Conservation (phyloP, 1,140 invertebrate species). For the Zaprionus camerounensis region DNA sequence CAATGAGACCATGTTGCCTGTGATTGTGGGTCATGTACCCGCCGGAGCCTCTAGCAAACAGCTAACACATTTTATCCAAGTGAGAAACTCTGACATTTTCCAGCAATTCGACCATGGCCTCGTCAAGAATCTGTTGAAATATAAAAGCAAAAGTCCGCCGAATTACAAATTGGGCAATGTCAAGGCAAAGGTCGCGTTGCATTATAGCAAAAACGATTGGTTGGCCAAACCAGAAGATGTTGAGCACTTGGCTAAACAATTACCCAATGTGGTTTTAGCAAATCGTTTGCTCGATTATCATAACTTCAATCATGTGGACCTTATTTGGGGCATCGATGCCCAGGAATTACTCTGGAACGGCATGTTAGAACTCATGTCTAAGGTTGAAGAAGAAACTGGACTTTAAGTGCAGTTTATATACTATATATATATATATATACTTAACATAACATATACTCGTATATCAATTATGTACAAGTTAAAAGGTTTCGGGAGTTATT, state of each 20-base stretch:
- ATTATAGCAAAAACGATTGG: conserved; percentile 23
- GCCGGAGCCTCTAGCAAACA: neutral
- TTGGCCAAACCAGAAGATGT: neutral
- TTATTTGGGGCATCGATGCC: conserved; percentile 85
- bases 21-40: conserved; percentile 6
- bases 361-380: conserved; percentile 81
- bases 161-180: conserved; percentile 1
- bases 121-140: neutral
- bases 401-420: neutral
- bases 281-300: conserved; percentile 82
- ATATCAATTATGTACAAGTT: neutral
- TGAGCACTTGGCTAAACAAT: neutral
- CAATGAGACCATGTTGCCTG: conserved; percentile 9
- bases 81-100: neutral
- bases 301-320: conserved; percentile 87
- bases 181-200: neutral
- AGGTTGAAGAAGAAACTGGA: conserved; percentile 26
- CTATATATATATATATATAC: too few relatives aligned
- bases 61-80: conserved; percentile 1
- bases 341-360: conserved; percentile 83
- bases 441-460: neutral
- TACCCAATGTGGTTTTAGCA: conserved; percentile 6
- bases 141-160: neutral
- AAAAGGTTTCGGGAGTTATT: neutral
- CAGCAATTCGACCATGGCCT: conserved; percentile 10